Conservation (phyloP, 1,140 invertebrate genomes). For the Zaprionus ghesquierei region DNA sequence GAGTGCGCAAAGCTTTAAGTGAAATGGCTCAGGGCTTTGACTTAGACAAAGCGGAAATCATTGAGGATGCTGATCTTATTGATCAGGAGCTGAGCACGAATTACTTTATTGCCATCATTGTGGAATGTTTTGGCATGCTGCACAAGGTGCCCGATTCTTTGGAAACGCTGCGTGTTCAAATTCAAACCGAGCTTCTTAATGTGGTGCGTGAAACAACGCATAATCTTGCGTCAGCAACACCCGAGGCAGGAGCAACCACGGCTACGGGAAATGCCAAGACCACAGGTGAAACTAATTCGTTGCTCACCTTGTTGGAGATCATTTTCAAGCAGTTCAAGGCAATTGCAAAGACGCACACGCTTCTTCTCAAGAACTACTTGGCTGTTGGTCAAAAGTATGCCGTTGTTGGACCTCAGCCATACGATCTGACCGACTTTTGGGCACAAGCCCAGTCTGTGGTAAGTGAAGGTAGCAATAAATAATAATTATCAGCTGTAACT, state of each 20-base stretch:
- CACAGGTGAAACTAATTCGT: slow-evolving; percentile 64
- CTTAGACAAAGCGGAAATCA: slow-evolving; percentile 82
- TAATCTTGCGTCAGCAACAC: slow-evolving; percentile 85
- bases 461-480: slow-evolving; percentile 75
- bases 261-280: neutral
- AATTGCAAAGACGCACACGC: slow-evolving; percentile 88
- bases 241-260: slow-evolving; percentile 6
- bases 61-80: slow-evolving; percentile 86
- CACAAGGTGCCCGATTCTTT: slow-evolving; percentile 93
- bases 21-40: slow-evolving; percentile 82
- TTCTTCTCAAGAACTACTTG: slow-evolving; percentile 86
- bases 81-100: slow-evolving; percentile 88
- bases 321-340: slow-evolving; percentile 90
- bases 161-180: slow-evolving; percentile 91
- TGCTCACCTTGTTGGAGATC: slow-evolving; percentile 85
- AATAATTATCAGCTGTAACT: neutral
- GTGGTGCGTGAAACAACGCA: slow-evolving; percentile 91
- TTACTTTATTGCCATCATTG: slow-evolving; percentile 90
- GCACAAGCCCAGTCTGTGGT: slow-evolving; percentile 93
- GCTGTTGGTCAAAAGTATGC: slow-evolving; percentile 85
- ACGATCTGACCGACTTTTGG: slow-evolving; percentile 94
- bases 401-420: slow-evolving; percentile 84
- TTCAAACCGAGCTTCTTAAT: slow-evolving; percentile 90
- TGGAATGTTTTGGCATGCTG: slow-evolving; percentile 93
- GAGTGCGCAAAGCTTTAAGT: slow-evolving; percentile 82